A percentile compares a stretch with the other conserved stretches of the same genome.
phyloP scores from a whole-genome alignment of 2,888 invertebrate species.

The Ceratothoa steindachneri region DNA sequence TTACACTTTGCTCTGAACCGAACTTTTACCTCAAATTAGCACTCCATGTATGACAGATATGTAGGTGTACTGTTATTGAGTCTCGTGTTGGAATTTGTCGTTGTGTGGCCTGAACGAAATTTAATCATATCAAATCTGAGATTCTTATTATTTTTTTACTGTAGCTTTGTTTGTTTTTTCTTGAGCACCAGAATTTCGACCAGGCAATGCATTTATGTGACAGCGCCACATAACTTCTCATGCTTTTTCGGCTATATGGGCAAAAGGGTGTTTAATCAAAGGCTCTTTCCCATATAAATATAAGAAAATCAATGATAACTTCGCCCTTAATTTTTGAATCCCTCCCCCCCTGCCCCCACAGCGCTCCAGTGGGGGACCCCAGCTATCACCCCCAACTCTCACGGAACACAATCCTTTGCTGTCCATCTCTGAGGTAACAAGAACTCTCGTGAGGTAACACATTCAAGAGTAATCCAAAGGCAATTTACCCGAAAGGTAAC shows the following conservation, averaged over 20 bases:
- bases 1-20: too few relatives aligned
- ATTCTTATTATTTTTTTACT: too few relatives aligned
- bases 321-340: not conserved
- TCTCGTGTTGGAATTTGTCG: too few relatives aligned
- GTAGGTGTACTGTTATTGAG: too few relatives aligned
- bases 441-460: conserved; percentile 62
- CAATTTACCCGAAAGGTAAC: conserved; percentile 4
- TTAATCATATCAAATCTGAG: too few relatives aligned
- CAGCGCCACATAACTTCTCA: too few relatives aligned
- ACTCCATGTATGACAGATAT: too few relatives aligned
- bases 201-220: too few relatives aligned
- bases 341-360: not conserved
- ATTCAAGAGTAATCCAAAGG: not conserved
- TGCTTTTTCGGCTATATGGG: too few relatives aligned
- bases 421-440: conserved; percentile 74
- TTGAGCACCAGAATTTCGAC: not conserved
- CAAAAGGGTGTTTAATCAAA: too few relatives aligned
- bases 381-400: conserved; percentile 53
- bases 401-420: conserved; percentile 67
- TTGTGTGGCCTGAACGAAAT: too few relatives aligned
- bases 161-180: not conserved
- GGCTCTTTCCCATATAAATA: conserved; percentile 4
- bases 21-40: too few relatives aligned
- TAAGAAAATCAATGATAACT: not conserved
- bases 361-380: conserved; percentile 29